These are phyloP conservation scores for Tipula lateralis DNA, from an alignment of 2,888 invertebrate species.

Conservation along the genomic window DNA sequence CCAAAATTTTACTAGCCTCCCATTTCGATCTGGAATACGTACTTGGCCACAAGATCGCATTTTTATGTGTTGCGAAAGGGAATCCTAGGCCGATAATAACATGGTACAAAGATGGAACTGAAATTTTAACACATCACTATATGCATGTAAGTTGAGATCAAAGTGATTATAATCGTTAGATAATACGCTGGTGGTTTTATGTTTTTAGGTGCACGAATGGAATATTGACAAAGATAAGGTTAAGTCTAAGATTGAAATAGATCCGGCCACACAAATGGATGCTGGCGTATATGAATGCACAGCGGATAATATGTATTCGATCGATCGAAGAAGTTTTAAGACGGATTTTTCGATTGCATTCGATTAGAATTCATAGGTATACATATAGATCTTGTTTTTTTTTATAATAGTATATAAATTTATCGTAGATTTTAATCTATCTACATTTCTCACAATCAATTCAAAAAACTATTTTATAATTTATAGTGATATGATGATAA, in stretches of 20 bases:
- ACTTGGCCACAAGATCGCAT: slow-evolving; percentile 89
- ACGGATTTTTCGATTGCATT: slow-evolving; percentile 89
- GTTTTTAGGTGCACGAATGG: slow-evolving; percentile 79
- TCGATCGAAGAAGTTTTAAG: slow-evolving; percentile 85
- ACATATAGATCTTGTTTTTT: neutral
- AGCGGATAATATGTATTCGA: slow-evolving; percentile 89
- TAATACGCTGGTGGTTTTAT: too few relatives aligned
- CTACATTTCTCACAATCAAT: neutral
- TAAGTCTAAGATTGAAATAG: slow-evolving; percentile 90
- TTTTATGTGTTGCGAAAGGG: slow-evolving; percentile 86
- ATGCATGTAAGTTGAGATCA: slow-evolving; percentile 75
- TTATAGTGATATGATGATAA: neutral
- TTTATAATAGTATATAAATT: neutral
- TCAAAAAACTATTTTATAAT: neutral
- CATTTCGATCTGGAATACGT: slow-evolving; percentile 93
- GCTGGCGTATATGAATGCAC: slow-evolving; percentile 93
- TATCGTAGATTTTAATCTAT: neutral
- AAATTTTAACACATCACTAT: slow-evolving; percentile 84
- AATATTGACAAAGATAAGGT: slow-evolving; percentile 73
- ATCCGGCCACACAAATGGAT: slow-evolving; percentile 93
- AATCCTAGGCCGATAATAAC: slow-evolving; percentile 87
- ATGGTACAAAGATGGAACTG: slow-evolving; percentile 93
- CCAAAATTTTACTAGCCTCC: slow-evolving; percentile 80
- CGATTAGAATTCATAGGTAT: slow-evolving; percentile 56
- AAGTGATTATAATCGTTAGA: neutral